A percentile compares a stretch with the other conserved stretches of the same genome.
Evolutionary conservation across 2,113 vertebrate species (phyloP).

Genomic region (Rousettus leschenaultii): DNA sequence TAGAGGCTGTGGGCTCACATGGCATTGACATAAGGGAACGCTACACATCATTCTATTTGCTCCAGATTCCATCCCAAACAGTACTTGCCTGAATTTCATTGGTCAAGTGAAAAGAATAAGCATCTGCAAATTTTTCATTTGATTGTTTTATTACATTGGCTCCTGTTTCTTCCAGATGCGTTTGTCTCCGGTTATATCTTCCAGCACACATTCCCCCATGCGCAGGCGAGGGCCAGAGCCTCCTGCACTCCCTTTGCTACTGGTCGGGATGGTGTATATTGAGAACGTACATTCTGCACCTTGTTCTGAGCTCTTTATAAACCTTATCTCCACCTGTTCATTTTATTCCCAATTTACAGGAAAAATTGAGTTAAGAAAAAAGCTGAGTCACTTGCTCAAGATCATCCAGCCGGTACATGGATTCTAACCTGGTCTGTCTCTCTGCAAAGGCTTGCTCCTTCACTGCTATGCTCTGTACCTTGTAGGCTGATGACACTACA

Average conservation of each 20-base stretch:
- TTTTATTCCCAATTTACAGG: neutral
- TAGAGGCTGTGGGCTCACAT: neutral
- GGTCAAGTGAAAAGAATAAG: constrained; percentile 17
- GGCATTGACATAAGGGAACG: neutral
- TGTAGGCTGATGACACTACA: neutral
- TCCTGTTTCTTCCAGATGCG: neutral
- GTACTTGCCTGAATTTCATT: neutral
- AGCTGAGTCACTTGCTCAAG: neutral
- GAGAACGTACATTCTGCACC: neutral
- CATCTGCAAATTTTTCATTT: neutral
- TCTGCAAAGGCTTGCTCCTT: neutral
- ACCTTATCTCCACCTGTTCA: neutral
- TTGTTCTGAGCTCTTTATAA: neutral
- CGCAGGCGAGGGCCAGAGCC: neutral
- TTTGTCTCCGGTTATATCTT: neutral
- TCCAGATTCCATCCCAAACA: neutral
- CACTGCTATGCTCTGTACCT: neutral
- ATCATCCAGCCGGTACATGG: neutral
- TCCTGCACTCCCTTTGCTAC: neutral
- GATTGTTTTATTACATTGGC: neutral
- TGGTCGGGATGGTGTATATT: neutral
- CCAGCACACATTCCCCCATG: accelerated
- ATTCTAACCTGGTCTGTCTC: neutral
- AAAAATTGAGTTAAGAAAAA: neutral
- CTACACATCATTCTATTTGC: neutral